Evolutionary conservation across 2,113 vertebrate genomes (phyloP).

Genomic region (Gallinago undulata): DNA sequence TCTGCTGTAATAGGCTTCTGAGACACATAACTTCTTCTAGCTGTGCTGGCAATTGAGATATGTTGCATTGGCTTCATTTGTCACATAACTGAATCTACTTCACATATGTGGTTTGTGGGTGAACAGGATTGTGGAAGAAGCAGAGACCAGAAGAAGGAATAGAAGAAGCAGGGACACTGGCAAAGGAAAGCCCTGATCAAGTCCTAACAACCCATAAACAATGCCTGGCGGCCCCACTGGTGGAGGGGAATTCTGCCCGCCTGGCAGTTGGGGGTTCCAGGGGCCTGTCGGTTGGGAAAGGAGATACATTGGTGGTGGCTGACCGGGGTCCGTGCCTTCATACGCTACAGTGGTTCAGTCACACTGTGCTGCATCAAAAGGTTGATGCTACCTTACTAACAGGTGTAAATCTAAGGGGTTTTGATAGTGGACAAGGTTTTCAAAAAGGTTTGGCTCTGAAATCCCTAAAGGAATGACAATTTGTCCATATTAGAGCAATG

Average conservation of each 20-base stretch:
- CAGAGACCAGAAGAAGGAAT: no score
- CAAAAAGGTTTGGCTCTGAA: not conserved
- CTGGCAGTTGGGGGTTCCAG: no score
- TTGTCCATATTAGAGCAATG: not conserved
- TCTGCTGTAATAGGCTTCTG: not conserved
- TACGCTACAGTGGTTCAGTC: not conserved
- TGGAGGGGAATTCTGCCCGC: no score
- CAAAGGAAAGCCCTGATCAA: no score
- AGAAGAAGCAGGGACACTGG: no score
- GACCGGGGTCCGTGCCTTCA: no score
- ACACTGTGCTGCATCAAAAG: not conserved
- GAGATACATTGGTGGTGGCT: no score
- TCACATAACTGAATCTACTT: not conserved
- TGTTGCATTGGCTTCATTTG: not conserved
- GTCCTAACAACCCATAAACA: no score
- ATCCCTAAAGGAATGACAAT: not conserved
- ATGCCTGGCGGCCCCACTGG: no score
- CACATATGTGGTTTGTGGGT: not conserved
- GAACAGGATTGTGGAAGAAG: no score
- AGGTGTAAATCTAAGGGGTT: not conserved
- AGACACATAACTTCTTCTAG: not conserved
- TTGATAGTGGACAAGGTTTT: not conserved
- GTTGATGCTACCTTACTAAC: not conserved
- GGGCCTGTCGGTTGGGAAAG: no score
- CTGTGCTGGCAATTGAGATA: not conserved